Conservation (phyloP, 2,113 vertebrate genomes). For the Syngnathoides biaculeatus region DNA sequence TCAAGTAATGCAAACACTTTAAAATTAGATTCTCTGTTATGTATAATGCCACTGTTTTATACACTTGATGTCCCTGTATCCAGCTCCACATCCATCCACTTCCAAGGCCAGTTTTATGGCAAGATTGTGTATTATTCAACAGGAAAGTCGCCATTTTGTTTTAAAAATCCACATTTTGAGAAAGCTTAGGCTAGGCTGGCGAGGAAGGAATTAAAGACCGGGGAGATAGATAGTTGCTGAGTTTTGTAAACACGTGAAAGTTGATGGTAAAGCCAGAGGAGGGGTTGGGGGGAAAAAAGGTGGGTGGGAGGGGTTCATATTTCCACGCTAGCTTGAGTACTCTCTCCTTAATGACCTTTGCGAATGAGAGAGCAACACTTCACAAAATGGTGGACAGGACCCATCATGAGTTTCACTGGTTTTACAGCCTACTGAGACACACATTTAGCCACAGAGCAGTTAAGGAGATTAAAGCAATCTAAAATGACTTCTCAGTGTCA, state of each 20-base stretch:
- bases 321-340: neutral
- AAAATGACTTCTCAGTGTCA: conserved; percentile 42
- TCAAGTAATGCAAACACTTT: neutral
- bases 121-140: conserved; percentile 10
- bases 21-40: neutral
- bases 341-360: conserved; percentile 28
- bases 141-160: conserved; percentile 32
- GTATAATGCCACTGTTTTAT: neutral
- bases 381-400: conserved; percentile 38
- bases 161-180: neutral
- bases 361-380: conserved; percentile 11
- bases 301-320: conserved; percentile 10
- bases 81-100: too few relatives aligned
- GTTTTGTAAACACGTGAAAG: conserved; percentile 18
- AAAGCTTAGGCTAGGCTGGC: neutral
- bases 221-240: conserved; percentile 4
- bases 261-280: conserved; percentile 2
- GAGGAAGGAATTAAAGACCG: conserved; percentile 10
- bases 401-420: conserved; percentile 54
- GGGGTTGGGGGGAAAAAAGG: too few relatives aligned
- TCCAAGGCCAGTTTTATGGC: neutral
- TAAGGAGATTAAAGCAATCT: conserved; percentile 69
- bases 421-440: conserved; percentile 14
- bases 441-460: conserved; percentile 28
- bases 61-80: too few relatives aligned